Percentiles rank a stretch among this genome's conserved stretches.
Conservation (phyloP, 1,140 invertebrate genomes). For the Drosophila rufa region DNA sequence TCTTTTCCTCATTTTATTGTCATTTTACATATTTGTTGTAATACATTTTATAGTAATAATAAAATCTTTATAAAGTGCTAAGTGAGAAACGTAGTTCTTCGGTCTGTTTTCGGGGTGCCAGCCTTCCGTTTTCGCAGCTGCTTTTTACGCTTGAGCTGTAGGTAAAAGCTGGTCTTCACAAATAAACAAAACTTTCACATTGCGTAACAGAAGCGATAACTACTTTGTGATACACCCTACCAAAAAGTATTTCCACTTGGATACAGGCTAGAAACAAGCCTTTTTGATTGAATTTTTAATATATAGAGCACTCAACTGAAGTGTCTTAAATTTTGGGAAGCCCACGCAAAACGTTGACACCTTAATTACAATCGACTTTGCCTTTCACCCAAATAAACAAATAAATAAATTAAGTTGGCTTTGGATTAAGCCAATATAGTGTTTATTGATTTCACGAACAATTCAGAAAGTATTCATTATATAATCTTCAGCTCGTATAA, state of each 20-base stretch:
- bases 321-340: constrained; percentile 10
- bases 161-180: not conserved
- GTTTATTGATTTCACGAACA: constrained; percentile 24
- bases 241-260: not conserved
- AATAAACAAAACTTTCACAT: constrained; percentile 34
- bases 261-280: not conserved
- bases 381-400: constrained; percentile 35
- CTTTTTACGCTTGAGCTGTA: not conserved
- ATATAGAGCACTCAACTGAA: constrained; percentile 4
- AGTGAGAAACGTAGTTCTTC: constrained; percentile 12
- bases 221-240: constrained; percentile 2
- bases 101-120: constrained; percentile 1
- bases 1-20: constrained; percentile 69
- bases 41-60: constrained; percentile 77
- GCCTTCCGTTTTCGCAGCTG: not conserved
- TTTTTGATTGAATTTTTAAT: not conserved
- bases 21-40: constrained; percentile 69
- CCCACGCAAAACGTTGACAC: constrained; percentile 40
- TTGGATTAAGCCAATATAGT: constrained; percentile 14
- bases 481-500: constrained; percentile 33
- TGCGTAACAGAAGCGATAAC: constrained; percentile 6
- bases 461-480: constrained; percentile 26
- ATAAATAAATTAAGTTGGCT: constrained; percentile 36
- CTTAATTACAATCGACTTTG: constrained; percentile 36
- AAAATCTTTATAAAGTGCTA: constrained; percentile 66